phyloP scores from a whole-genome alignment of 2,888 invertebrate genomes.

The Byasa hedistus region DNA sequence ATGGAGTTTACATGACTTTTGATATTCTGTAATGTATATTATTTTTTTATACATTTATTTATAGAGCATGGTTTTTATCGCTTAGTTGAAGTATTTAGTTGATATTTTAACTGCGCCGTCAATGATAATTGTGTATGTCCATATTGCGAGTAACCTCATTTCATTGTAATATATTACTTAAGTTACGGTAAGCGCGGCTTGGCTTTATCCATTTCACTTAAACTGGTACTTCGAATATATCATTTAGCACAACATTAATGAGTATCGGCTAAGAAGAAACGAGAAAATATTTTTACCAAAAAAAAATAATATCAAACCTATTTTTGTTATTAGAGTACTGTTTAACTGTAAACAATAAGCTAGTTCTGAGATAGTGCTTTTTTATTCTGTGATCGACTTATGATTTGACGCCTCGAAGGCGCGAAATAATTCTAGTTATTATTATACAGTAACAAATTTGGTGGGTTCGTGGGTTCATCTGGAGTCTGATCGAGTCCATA shows the following conservation, averaged over 20 bases:
- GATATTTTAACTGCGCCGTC: constrained; percentile 36
- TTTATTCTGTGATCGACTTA: constrained; percentile 68
- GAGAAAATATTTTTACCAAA: constrained; percentile 66
- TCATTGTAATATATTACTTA: constrained; percentile 47
- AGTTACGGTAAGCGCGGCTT: constrained; percentile 43
- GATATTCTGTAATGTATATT: constrained; percentile 39
- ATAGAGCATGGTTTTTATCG: constrained; percentile 53
- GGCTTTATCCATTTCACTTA: constrained; percentile 38
- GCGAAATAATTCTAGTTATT: constrained; percentile 34
- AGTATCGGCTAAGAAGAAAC: constrained; percentile 58
- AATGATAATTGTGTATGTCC: constrained; percentile 34
- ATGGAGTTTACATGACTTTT: constrained; percentile 41
- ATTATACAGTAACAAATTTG: constrained; percentile 7
- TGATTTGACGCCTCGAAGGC: constrained; percentile 62
- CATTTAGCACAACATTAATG: constrained; percentile 56
- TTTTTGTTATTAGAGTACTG: constrained; percentile 71
- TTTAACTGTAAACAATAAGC: constrained; percentile 58
- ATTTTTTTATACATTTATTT: constrained; percentile 41
- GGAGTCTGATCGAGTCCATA: constrained; percentile 5
- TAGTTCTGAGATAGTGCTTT: constrained; percentile 60
- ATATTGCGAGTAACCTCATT: constrained; percentile 50
- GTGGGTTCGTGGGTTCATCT: constrained; percentile 1
- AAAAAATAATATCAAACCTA: constrained; percentile 48
- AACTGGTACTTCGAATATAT: constrained; percentile 35
- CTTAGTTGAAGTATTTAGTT: constrained; percentile 45